phyloP scores from a whole-genome alignment of 1,140 invertebrate species.

The Sinella curviseta region DNA sequence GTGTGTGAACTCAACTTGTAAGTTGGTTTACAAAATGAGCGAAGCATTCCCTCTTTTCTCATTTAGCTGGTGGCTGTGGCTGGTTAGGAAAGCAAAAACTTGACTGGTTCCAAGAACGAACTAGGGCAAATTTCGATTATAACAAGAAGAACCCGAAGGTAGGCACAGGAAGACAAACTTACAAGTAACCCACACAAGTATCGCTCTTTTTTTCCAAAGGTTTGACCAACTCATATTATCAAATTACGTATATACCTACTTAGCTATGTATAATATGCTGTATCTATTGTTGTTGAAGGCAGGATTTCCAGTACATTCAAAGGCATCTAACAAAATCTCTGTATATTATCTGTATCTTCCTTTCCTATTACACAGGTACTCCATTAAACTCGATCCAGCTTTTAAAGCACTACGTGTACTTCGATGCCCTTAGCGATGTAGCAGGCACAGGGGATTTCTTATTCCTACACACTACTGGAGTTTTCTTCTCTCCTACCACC shows the following conservation, averaged over 20 bases:
- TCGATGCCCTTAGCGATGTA: not conserved
- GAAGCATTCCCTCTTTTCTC: not conserved
- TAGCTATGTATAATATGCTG: too few species aligned
- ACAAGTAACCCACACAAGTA: too few species aligned
- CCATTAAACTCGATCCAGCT: not conserved
- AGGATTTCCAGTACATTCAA: too few species aligned
- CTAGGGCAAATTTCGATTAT: not conserved
- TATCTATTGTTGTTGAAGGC: too few species aligned
- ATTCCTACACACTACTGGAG: not conserved
- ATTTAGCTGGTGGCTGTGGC: conserved; percentile 5
- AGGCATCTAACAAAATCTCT: too few species aligned
- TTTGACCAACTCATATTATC: too few species aligned
- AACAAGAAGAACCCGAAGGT: too few species aligned
- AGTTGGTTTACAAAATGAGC: not conserved
- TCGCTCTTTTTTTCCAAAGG: too few species aligned
- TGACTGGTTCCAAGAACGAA: not conserved
- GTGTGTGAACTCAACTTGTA: not conserved
- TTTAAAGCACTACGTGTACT: not conserved
- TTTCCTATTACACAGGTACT: not conserved
- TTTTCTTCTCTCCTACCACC: not conserved
- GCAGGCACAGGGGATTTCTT: not conserved
- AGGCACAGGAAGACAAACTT: too few species aligned
- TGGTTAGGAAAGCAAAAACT: not conserved
- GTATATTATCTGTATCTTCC: too few species aligned
- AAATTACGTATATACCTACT: too few species aligned